A percentile compares a stretch with the other conserved stretches of the same genome.
These are phyloP conservation scores for Zenarchopterus dispar DNA, from an alignment of 2,797 vertebrate genomes.

Conservation along the genomic window DNA sequence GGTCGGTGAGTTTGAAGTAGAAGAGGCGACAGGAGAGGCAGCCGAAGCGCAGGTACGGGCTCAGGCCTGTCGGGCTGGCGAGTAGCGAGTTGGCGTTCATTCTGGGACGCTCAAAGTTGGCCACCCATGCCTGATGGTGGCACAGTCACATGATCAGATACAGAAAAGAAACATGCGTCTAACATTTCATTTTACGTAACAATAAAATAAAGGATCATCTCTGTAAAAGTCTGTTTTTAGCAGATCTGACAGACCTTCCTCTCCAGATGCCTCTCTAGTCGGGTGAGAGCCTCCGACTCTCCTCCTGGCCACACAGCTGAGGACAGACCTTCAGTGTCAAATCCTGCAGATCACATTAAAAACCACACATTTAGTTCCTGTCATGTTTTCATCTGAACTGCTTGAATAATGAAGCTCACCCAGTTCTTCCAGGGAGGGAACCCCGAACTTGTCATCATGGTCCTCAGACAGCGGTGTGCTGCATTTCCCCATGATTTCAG, in stretches of 20 bases:
- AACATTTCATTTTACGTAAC: no score
- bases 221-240: not conserved
- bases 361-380: constrained; percentile 10
- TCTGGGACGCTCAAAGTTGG: constrained; percentile 95
- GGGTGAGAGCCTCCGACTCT: constrained; percentile 94
- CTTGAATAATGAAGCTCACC: constrained; percentile 73
- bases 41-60: constrained; percentile 95
- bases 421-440: constrained; percentile 96
- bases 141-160: constrained; percentile 10
- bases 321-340: constrained; percentile 93
- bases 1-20: constrained; percentile 96
- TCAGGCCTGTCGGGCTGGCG: constrained; percentile 94
- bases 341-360: constrained; percentile 80
- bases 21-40: constrained; percentile 97
- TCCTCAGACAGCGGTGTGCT: constrained; percentile 90
- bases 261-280: constrained; percentile 95
- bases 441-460: constrained; percentile 95
- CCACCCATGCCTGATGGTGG: constrained; percentile 90
- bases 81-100: constrained; percentile 96
- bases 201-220: no score
- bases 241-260: constrained; percentile 85
- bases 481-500: constrained; percentile 90
- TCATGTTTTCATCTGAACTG: not conserved
- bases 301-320: constrained; percentile 97
- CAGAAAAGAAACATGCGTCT: not conserved